Percentiles rank a stretch among this genome's conserved stretches.
These are phyloP conservation scores for Helobdella robusta DNA, from an alignment of 2,888 invertebrate species.

Conservation along the genomic window DNA sequence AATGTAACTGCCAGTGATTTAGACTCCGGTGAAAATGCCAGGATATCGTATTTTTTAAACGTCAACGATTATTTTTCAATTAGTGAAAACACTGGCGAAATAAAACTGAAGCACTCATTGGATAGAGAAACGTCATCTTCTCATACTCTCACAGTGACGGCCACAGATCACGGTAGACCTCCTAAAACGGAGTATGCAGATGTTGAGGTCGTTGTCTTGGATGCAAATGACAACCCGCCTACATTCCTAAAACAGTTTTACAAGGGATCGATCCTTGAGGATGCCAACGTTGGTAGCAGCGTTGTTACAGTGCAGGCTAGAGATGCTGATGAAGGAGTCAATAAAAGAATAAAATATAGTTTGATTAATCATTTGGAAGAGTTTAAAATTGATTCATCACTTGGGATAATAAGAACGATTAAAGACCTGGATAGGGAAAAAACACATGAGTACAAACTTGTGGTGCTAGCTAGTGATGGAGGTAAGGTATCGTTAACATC, in stretches of 20 bases:
- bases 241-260: slow-evolving; percentile 72
- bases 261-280: slow-evolving; percentile 76
- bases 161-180: slow-evolving; percentile 82
- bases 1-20: slow-evolving; percentile 84
- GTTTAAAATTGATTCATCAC: slow-evolving; percentile 81
- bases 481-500: slow-evolving; percentile 60
- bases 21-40: slow-evolving; percentile 86
- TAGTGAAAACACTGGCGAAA: slow-evolving; percentile 83
- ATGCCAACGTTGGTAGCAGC: slow-evolving; percentile 78
- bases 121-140: slow-evolving; percentile 72
- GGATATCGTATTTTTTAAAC: slow-evolving; percentile 51
- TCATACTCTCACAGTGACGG: slow-evolving; percentile 77
- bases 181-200: slow-evolving; percentile 85
- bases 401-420: slow-evolving; percentile 80
- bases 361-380: slow-evolving; percentile 65
- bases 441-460: slow-evolving; percentile 70
- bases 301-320: slow-evolving; percentile 81
- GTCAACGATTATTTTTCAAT: slow-evolving; percentile 63
- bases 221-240: slow-evolving; percentile 90
- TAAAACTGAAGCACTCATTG: slow-evolving; percentile 70
- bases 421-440: slow-evolving; percentile 83
- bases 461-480: slow-evolving; percentile 78
- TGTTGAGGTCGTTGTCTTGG: slow-evolving; percentile 84
- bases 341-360: slow-evolving; percentile 71
- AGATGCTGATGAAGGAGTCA: slow-evolving; percentile 77